Evolutionary conservation across 2,888 invertebrate species (phyloP).

Genomic region (Abrostola tripartita): DNA sequence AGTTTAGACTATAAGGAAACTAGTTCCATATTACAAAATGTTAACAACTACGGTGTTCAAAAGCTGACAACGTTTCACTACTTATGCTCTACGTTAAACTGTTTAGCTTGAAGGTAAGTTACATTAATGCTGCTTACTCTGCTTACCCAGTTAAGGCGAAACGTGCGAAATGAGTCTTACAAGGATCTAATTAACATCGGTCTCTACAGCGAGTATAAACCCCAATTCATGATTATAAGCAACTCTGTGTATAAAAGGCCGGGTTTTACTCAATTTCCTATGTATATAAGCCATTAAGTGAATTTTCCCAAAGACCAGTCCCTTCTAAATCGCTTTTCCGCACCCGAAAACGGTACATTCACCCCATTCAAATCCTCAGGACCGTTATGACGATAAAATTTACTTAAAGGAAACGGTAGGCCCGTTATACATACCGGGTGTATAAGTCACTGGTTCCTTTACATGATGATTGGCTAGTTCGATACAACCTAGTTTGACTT

Average conservation of each 20-base stretch:
- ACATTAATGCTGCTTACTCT: constrained; percentile 21
- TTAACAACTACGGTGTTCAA: constrained; percentile 14
- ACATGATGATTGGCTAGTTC: constrained; percentile 15
- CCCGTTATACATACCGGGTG: constrained; percentile 18
- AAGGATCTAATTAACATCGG: constrained; percentile 13
- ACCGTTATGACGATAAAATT: constrained; percentile 51
- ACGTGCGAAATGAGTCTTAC: constrained; percentile 9
- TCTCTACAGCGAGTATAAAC: constrained; percentile 5
- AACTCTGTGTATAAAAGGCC: constrained; percentile 27
- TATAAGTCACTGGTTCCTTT: constrained; percentile 23
- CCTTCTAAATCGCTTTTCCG: constrained; percentile 25
- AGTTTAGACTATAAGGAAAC: constrained; percentile 25
- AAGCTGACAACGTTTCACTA: constrained; percentile 28
- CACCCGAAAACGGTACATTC: constrained; percentile 39
- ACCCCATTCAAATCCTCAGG: constrained; percentile 45
- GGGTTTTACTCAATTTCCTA: constrained; percentile 34
- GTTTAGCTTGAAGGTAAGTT: constrained; percentile 22
- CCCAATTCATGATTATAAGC: constrained; percentile 27
- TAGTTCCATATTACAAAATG: constrained; percentile 25
- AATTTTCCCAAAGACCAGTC: constrained; percentile 36
- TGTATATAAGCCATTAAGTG: constrained; percentile 32
- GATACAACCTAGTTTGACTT: constrained; percentile 29
- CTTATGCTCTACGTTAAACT: constrained; percentile 26
- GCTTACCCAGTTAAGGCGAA: constrained; percentile 19
- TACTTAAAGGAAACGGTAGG: constrained; percentile 37